Percentiles rank a stretch among this genome's conserved stretches.
Evolutionary conservation across 2,888 invertebrate genomes (phyloP).

Genomic region (Siphlonurus alternatus): DNA sequence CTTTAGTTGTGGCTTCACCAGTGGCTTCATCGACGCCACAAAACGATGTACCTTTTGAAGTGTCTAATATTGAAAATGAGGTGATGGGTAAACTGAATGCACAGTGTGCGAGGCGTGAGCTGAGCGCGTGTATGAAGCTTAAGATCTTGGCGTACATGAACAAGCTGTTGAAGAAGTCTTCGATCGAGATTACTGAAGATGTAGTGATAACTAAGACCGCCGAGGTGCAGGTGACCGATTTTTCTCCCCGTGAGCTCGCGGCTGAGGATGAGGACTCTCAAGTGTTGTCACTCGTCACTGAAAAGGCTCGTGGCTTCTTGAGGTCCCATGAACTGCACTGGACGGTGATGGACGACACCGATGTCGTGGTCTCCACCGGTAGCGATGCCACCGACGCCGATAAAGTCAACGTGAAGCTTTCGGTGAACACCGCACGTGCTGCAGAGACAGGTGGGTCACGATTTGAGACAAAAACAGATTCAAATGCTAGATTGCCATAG

Average conservation of each 20-base stretch:
- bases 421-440: slow-evolving; percentile 20
- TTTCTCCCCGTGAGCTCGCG: slow-evolving; percentile 15
- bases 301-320: slow-evolving; percentile 59
- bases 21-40: not conserved
- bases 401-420: slow-evolving; percentile 47
- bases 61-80: not conserved
- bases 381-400: slow-evolving; percentile 41
- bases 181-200: slow-evolving; percentile 58
- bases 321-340: slow-evolving; percentile 61
- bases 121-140: slow-evolving; percentile 38
- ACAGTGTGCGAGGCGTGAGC: not conserved
- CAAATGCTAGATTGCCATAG: no score
- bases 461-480: no score
- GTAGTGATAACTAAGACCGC: slow-evolving; percentile 51
- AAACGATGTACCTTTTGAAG: not conserved
- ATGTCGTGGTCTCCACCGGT: slow-evolving; percentile 53
- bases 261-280: not conserved
- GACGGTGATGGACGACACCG: slow-evolving; percentile 59
- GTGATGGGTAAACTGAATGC: not conserved
- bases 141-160: slow-evolving; percentile 71
- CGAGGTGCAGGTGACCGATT: slow-evolving; percentile 30
- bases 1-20: not conserved
- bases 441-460: not conserved
- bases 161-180: slow-evolving; percentile 59
- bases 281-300: slow-evolving; percentile 40